A percentile compares a stretch with the other conserved stretches of the same genome.
phyloP scores from a whole-genome alignment of 2,113 vertebrate genomes.

The Tor tambroides region DNA sequence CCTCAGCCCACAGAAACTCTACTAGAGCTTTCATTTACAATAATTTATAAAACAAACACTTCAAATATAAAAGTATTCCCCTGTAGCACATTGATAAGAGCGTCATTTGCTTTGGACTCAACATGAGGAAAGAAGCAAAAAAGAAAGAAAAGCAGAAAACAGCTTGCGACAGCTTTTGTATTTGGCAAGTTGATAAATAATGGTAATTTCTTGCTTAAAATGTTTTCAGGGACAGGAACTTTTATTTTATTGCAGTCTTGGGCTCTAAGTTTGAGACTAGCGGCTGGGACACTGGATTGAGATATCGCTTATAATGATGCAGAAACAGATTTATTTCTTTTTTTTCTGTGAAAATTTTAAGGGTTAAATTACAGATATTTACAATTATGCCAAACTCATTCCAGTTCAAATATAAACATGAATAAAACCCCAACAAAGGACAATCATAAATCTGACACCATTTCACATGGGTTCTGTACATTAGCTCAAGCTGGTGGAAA shows the following conservation, averaged over 20 bases:
- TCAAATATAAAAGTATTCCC: conserved; percentile 77
- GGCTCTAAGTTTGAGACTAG: conserved; percentile 1
- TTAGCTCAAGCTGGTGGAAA: conserved; percentile 7
- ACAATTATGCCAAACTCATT: conserved; percentile 68
- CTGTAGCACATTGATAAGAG: conserved; percentile 71
- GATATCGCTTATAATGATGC: conserved; percentile 23
- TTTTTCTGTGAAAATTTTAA: background rate
- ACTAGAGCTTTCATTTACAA: conserved; percentile 62
- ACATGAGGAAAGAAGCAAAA: conserved; percentile 56
- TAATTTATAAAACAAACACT: conserved; percentile 82
- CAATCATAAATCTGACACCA: background rate
- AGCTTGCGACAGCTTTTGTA: conserved; percentile 65
- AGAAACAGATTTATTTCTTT: conserved; percentile 72
- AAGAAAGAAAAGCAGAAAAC: conserved; percentile 67
- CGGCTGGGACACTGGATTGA: background rate
- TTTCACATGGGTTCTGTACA: conserved; percentile 23
- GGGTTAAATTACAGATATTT: conserved; percentile 73
- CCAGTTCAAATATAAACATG: background rate
- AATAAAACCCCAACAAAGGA: background rate
- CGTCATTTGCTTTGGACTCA: conserved; percentile 64
- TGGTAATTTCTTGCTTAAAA: background rate
- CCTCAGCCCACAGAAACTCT: conserved; percentile 64
- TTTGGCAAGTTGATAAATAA: conserved; percentile 69
- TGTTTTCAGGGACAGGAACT: conserved; percentile 39
- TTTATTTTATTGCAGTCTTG: conserved; percentile 40